Evolutionary conservation across 2,797 vertebrate species (phyloP), one percentile per base, ranked within the genome.

Genomic region (Siniperca scherzeri): DNA sequence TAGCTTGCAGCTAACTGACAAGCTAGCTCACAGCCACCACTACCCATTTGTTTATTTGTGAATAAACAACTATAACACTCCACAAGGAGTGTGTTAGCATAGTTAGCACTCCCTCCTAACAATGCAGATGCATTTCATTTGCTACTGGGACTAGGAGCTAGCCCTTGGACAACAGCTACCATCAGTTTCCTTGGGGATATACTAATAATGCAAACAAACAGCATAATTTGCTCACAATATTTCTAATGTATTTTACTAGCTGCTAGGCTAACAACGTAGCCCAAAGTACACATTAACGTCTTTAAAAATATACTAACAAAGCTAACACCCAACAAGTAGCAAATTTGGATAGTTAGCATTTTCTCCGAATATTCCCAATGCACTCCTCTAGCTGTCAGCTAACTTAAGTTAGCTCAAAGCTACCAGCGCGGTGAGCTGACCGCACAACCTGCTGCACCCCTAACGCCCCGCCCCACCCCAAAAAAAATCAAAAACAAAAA

Each of bases 401-500:
- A 83, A 72, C 36, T 42, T 5, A 16, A 12, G 33, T 68, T 74
- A 78, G 55, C 27, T 27, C 3, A 46, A 27, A 74, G 70, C 68
- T 79, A 82, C 4, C 42, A 77, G 77, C 74, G 30, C 40, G 48
- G 64, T 72, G 86, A 91, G 90, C 88, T 78, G 70, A 86, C 70
- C 0, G 12, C 33, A 12, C 10, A 27, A 80, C 78, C 84, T 83
- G 87, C 83, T 87, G 89, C 86, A 1, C 38, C 38, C 72, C 48
- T 10, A 19, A 30, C 64, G 27, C 40, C 27, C 61, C 42, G 7
- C n/a, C 38, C 56, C 14, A 69, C 69, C 53, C 17, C 64, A 50
- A 72, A 85, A 30, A 27, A 30, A 73, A 81, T 52, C 25, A 46
- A 71, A 86, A 84, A 57, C 50, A 89, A 87, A 92, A 91, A 89